Evolutionary conservation across 1,140 invertebrate species (phyloP).

Genomic region (Homalodisca vitripennis): DNA sequence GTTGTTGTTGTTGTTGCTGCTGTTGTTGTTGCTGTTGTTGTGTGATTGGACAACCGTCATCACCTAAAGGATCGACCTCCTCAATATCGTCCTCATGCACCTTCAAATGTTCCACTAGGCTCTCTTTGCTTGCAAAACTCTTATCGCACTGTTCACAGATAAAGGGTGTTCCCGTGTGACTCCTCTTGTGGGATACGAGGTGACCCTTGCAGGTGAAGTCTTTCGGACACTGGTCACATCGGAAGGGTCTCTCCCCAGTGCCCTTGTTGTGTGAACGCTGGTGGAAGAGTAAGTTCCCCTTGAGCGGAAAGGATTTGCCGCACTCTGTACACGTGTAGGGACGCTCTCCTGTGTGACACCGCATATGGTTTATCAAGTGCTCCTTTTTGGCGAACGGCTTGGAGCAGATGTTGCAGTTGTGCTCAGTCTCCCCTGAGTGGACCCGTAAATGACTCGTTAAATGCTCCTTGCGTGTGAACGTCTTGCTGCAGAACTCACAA

Average conservation of each 20-base stretch:
- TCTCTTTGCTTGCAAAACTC: constrained; percentile 74
- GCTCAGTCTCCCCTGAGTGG: constrained; percentile 87
- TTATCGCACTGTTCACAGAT: constrained; percentile 72
- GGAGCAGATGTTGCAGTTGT: constrained; percentile 78
- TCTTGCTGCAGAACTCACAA: constrained; percentile 75
- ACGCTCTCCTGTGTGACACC: constrained; percentile 83
- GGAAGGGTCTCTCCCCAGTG: constrained; percentile 81
- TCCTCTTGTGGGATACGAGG: constrained; percentile 81
- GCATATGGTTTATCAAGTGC: constrained; percentile 72
- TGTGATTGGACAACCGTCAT: too few species aligned
- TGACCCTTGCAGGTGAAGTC: constrained; percentile 94
- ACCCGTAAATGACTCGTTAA: constrained; percentile 74
- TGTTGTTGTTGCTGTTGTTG: too few species aligned
- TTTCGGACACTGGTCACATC: constrained; percentile 94
- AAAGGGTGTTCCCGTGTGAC: constrained; percentile 80
- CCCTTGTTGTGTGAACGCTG: constrained; percentile 89
- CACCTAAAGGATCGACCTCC: too few species aligned
- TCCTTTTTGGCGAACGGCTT: constrained; percentile 85
- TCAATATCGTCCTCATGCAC: constrained; percentile 38
- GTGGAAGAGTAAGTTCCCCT: constrained; percentile 80
- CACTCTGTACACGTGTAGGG: constrained; percentile 92
- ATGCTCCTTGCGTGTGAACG: constrained; percentile 78
- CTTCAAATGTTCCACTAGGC: constrained; percentile 61
- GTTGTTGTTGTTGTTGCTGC: too few species aligned
- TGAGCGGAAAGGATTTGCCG: constrained; percentile 93